Percentiles rank a stretch among this genome's conserved stretches.
Evolutionary conservation across 2,113 vertebrate genomes (phyloP).

Genomic region (Prunella himalayana): DNA sequence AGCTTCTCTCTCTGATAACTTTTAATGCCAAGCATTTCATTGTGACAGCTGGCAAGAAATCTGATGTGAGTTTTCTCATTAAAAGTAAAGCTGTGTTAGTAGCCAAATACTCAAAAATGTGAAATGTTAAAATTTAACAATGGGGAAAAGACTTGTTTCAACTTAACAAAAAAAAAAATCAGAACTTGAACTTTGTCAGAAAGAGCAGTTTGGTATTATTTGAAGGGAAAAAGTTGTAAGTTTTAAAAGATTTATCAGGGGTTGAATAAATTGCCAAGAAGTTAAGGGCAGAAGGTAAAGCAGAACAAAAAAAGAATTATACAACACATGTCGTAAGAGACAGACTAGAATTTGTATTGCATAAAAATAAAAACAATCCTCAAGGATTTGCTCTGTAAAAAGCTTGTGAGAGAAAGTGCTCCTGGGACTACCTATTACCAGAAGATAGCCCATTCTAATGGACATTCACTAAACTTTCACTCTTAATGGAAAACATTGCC

Average conservation of each 20-base stretch:
- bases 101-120: conserved; percentile 72
- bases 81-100: conserved; percentile 71
- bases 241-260: background rate
- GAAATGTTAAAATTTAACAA: conserved; percentile 72
- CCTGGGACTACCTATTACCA: conserved; percentile 51
- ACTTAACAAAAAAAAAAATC: conserved; percentile 13
- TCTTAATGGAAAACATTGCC: conserved; percentile 68
- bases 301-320: background rate
- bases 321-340: background rate
- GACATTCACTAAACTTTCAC: conserved; percentile 61
- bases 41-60: conserved; percentile 71
- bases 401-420: background rate
- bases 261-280: background rate
- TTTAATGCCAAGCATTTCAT: conserved; percentile 67
- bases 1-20: conserved; percentile 49
- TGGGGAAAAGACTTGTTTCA: conserved; percentile 57
- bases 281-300: background rate
- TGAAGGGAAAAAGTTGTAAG: background rate
- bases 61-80: conserved; percentile 72
- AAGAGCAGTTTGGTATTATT: background rate
- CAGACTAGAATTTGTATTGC: background rate
- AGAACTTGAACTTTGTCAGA: conserved; percentile 41
- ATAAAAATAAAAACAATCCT: background rate
- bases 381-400: conserved; percentile 23
- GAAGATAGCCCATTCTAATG: conserved; percentile 53